These are phyloP conservation scores for Meloe dianella DNA, from an alignment of 2,888 invertebrate species.

Conservation along the genomic window DNA sequence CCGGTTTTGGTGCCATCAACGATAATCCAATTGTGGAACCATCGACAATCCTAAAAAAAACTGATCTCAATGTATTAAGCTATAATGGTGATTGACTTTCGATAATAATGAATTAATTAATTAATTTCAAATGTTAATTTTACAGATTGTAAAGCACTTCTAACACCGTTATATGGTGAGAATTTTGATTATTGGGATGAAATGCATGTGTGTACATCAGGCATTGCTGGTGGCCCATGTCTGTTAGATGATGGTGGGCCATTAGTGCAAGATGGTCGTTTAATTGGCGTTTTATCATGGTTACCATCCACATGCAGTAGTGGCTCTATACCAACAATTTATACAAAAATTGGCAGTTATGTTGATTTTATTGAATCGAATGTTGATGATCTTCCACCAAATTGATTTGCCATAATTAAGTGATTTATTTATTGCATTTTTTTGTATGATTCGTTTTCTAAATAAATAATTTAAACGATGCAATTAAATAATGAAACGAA, in stretches of 20 bases:
- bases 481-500: no score
- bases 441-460: no score
- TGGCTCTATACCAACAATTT: constrained; percentile 19
- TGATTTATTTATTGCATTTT: no score
- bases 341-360: constrained; percentile 19
- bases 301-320: constrained; percentile 16
- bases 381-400: constrained; percentile 21
- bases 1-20: constrained; percentile 15
- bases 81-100: constrained; percentile 12
- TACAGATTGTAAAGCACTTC: constrained; percentile 10
- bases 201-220: constrained; percentile 19
- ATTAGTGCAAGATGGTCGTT: constrained; percentile 20
- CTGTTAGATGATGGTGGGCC: constrained; percentile 22
- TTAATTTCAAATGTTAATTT: background rate
- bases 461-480: no score
- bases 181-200: constrained; percentile 15
- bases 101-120: background rate
- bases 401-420: background rate
- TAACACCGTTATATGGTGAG: constrained; percentile 17
- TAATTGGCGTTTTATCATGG: constrained; percentile 22
- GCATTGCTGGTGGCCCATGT: constrained; percentile 18
- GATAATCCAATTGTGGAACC: background rate
- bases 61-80: constrained; percentile 13
- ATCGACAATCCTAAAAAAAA: constrained; percentile 1
- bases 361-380: constrained; percentile 20